phyloP scores from a whole-genome alignment of 1,140 invertebrate species.

The Agrilus planipennis region DNA sequence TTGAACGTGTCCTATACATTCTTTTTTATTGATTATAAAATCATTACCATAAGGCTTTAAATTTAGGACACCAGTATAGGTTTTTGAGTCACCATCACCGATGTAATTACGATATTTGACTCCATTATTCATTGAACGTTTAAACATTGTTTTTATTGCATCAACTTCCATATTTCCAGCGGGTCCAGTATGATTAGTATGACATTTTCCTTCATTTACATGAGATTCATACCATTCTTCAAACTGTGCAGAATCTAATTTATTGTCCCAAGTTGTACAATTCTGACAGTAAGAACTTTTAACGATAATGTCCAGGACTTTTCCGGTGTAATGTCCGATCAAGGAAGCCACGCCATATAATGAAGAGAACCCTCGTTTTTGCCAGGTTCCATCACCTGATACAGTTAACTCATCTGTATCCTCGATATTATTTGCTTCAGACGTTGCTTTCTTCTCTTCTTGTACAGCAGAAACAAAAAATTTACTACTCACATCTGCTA shows the following conservation, averaged over 20 bases:
- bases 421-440: slow-evolving; percentile 8
- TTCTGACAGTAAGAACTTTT: no score
- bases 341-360: slow-evolving; percentile 5
- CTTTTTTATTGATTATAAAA: no score
- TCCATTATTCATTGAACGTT: slow-evolving; percentile 16
- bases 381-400: slow-evolving; percentile 8
- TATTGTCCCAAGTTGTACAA: no score
- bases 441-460: slow-evolving; percentile 4
- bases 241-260: no score
- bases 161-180: slow-evolving; percentile 3
- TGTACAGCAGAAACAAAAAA: slow-evolving; percentile 1
- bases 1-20: no score
- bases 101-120: slow-evolving; percentile 19
- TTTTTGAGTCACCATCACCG: slow-evolving; percentile 18
- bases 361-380: slow-evolving; percentile 4
- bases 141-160: no score
- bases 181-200: slow-evolving; percentile 1
- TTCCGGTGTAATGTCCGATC: slow-evolving; percentile 4
- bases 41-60: slow-evolving; percentile 5
- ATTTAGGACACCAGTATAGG: slow-evolving; percentile 13
- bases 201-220: slow-evolving; percentile 2
- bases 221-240: not conserved
- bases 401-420: slow-evolving; percentile 15
- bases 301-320: not conserved
- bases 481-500: slow-evolving; percentile 5